Conservation (phyloP, 1,140 invertebrate species). For the Diuraphis noxia region DNA sequence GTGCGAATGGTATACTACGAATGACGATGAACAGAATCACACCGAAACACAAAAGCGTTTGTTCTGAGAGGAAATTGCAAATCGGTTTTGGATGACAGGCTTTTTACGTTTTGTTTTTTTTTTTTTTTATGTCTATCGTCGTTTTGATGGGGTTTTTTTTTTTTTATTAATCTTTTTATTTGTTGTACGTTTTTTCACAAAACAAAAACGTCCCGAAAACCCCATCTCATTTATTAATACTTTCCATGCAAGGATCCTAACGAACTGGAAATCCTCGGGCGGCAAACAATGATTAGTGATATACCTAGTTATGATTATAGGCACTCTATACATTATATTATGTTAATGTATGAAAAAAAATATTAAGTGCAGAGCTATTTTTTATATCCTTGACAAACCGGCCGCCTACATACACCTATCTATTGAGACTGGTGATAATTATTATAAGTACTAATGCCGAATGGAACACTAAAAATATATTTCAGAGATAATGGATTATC, state of each 20-base stretch:
- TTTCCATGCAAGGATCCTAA: background rate
- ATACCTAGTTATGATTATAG: background rate
- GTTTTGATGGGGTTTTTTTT: background rate
- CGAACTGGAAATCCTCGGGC: constrained; percentile 1
- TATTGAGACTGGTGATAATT: background rate
- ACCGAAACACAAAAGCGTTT: constrained; percentile 17
- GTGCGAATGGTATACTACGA: background rate
- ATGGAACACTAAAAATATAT: background rate
- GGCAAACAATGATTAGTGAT: background rate
- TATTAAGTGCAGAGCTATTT: background rate
- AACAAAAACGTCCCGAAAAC: background rate
- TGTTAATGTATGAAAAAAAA: background rate
- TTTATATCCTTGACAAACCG: background rate
- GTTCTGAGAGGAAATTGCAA: constrained; percentile 9
- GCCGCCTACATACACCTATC: background rate
- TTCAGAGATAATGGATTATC: background rate
- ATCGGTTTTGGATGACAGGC: constrained; percentile 33
- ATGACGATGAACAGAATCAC: background rate
- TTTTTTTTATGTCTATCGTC: background rate
- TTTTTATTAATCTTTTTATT: background rate
- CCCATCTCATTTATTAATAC: background rate
- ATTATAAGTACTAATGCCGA: background rate
- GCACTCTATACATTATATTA: background rate
- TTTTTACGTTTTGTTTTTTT: background rate
- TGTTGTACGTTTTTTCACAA: background rate